Evolutionary conservation across 2,797 vertebrate species (phyloP).

Genomic region (Threskiornis aethiopicus): DNA sequence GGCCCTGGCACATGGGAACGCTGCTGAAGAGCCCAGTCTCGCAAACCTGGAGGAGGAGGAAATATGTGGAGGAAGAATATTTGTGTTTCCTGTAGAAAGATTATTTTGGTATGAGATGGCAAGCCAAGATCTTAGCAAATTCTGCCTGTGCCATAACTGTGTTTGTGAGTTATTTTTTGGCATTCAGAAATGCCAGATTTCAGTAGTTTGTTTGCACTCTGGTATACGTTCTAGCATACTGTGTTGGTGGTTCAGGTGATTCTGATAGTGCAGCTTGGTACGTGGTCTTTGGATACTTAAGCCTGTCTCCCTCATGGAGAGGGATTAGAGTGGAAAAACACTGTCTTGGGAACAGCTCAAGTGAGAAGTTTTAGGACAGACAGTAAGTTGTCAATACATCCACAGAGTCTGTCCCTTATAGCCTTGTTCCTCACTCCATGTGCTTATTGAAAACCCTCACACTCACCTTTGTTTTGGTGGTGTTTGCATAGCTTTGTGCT

Average conservation of each 20-base stretch:
- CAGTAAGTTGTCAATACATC: background rate
- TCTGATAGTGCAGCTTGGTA: background rate
- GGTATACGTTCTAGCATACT: background rate
- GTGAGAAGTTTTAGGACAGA: background rate
- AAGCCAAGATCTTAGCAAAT: background rate
- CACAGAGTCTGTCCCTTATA: background rate
- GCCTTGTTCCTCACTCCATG: accelerated
- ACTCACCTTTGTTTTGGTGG: background rate
- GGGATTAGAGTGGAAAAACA: background rate
- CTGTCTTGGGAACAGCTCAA: background rate
- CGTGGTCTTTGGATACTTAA: background rate
- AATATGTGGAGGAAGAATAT: background rate
- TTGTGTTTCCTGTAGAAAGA: background rate
- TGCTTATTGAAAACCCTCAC: background rate
- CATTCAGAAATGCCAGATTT: background rate
- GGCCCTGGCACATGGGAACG: background rate
- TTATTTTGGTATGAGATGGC: background rate
- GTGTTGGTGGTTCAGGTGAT: background rate
- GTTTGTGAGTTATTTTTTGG: background rate
- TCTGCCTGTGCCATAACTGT: background rate
- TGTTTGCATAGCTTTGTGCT: background rate
- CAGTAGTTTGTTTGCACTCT: background rate
- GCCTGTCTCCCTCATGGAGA: background rate
- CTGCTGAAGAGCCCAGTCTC: background rate
- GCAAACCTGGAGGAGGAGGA: background rate